Evolutionary conservation across 2,113 vertebrate species (phyloP), one percentile per base, ranked within the genome.

Genomic region (Xiphias gladius): DNA sequence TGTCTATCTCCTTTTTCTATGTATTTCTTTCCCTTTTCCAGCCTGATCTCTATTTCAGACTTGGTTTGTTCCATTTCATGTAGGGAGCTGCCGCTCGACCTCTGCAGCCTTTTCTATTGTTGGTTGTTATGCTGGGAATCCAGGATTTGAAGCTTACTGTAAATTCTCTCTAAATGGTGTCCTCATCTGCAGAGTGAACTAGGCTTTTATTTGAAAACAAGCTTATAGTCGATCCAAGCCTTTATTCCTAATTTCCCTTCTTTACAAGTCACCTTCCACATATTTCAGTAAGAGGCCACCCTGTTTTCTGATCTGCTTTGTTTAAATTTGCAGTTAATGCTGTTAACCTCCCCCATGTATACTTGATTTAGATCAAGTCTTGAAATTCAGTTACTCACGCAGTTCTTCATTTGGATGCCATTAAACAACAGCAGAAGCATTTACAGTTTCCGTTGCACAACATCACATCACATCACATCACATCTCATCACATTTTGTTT

Each of bases 41-140:
- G 24, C 30, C 46, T 64, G 67, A 79, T 32, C 63, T 68, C 55
- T 76, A 14, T 72, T 62, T 73, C 26, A 58, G 41, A 50, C 28
- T 58, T 41, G 65, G 39, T 70, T 76, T 73, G 24, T 79, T 77
- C 24, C 8, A 8, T 65, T 79, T 68, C 32, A 48, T 8, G 32
- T 4, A 19, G 32, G 24, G 55, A 63, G 28, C 76, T 63, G 75
- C 75, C 26, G 59, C 72, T 71, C 43, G 83, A 88, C 81, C 73
- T 83, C 84, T 69, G 22, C 24, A 14, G 39, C 20, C 26, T 61
- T 62, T 77, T 70, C 30, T 66, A 22, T 63, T 82, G 52, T 73
- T 58, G 54, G 54, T 66, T 65, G 48, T 59, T 58, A n/a, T 28
- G 28, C 24, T 58, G 43, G 20, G 0, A 1, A 82, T 70, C 43